These are phyloP conservation scores for Drosophila longiperda DNA, from an alignment of 2,888 invertebrate species.

Conservation along the genomic window DNA sequence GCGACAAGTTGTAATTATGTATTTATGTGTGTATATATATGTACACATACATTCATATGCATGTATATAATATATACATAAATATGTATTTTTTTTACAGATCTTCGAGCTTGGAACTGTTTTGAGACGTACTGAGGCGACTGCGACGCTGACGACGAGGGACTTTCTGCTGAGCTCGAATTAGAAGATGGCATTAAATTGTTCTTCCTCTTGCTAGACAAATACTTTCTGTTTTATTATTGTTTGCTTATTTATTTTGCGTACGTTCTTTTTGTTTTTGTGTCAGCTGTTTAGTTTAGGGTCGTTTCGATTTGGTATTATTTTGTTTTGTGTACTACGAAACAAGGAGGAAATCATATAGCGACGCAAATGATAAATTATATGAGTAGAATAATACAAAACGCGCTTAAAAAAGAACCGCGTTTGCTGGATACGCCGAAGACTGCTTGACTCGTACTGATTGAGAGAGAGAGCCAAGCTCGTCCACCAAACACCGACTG, in stretches of 20 bases:
- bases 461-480: slow-evolving; percentile 59
- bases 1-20: background rate
- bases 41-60: background rate
- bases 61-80: background rate
- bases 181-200: slow-evolving; percentile 8
- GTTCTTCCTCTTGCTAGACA: slow-evolving; percentile 11
- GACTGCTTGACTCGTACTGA: slow-evolving; percentile 85
- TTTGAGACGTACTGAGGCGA: slow-evolving; percentile 53
- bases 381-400: slow-evolving; percentile 85
- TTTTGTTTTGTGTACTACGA: slow-evolving; percentile 80
- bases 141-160: slow-evolving; percentile 19
- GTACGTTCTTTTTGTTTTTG: slow-evolving; percentile 12
- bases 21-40: background rate
- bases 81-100: background rate
- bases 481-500: slow-evolving; percentile 40
- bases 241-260: slow-evolving; percentile 4
- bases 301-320: slow-evolving; percentile 6
- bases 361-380: slow-evolving; percentile 85
- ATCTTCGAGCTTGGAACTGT: slow-evolving; percentile 29
- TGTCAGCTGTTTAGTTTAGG: slow-evolving; percentile 8
- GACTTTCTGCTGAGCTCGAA: slow-evolving; percentile 7
- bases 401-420: slow-evolving; percentile 85
- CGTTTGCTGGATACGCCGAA: slow-evolving; percentile 85
- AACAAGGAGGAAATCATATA: slow-evolving; percentile 85
- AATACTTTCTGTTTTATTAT: slow-evolving; percentile 1